phyloP scores from a whole-genome alignment of 2,888 invertebrate genomes.

The Bombylius discolor region DNA sequence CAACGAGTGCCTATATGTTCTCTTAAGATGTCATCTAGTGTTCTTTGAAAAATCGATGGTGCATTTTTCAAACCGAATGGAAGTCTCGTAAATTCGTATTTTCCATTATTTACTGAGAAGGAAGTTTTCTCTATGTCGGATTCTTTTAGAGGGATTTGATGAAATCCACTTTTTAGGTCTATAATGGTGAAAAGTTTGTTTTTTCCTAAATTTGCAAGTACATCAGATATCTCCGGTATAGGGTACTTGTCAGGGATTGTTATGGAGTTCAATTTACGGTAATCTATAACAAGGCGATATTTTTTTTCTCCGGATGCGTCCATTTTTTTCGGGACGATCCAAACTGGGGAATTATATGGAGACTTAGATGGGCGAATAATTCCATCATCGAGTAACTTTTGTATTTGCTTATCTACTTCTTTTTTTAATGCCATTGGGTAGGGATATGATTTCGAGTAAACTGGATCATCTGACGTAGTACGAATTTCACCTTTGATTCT shows the following conservation, averaged over 20 bases:
- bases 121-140: not conserved
- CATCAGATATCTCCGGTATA: conserved; percentile 6
- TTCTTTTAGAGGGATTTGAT: conserved; percentile 1
- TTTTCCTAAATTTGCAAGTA: not conserved
- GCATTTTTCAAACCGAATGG: conserved; percentile 1
- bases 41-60: conserved; percentile 2
- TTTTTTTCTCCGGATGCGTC: conserved; percentile 7
- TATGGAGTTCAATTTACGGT: conserved; percentile 8
- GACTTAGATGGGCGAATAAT: conserved; percentile 5
- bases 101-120: not conserved
- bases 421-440: conserved; percentile 1
- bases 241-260: conserved; percentile 9
- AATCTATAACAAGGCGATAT: conserved; percentile 9
- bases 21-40: not conserved
- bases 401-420: conserved; percentile 5
- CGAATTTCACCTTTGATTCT: conserved; percentile 2
- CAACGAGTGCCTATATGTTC: conserved; percentile 7
- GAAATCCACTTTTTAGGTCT: conserved; percentile 1
- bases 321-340: conserved; percentile 7
- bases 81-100: not conserved
- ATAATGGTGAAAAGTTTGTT: not conserved
- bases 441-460: conserved; percentile 6
- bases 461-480: not conserved
- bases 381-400: conserved; percentile 5
- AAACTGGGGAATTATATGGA: not conserved